Percentiles rank a stretch among this genome's conserved stretches.
phyloP scores from a whole-genome alignment of 2,888 invertebrate species.

The Xestoiulus laeticollis region DNA sequence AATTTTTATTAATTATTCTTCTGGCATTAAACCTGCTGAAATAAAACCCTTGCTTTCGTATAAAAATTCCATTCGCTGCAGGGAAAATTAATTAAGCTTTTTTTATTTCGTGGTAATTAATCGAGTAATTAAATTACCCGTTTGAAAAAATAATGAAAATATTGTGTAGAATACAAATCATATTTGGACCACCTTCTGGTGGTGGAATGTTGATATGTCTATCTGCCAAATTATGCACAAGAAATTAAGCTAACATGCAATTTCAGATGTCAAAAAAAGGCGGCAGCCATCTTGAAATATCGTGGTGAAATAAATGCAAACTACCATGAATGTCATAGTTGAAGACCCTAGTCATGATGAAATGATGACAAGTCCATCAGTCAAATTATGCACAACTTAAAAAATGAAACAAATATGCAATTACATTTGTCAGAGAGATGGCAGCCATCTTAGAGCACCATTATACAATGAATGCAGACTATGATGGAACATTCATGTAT shows the following conservation, averaged over 20 bases:
- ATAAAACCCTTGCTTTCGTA: background rate
- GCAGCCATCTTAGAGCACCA: too few species aligned
- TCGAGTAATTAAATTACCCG: background rate
- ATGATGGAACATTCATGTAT: too few species aligned
- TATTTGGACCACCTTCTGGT: background rate
- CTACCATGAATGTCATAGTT: too few species aligned
- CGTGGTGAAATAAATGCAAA: too few species aligned
- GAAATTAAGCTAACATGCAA: background rate
- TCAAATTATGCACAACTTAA: too few species aligned
- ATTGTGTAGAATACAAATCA: background rate
- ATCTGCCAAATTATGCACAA: background rate
- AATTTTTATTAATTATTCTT: background rate
- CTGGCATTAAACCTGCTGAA: background rate
- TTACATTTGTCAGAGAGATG: too few species aligned
- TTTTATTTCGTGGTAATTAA: background rate
- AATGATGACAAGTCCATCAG: too few species aligned
- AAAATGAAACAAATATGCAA: too few species aligned
- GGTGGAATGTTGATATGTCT: background rate
- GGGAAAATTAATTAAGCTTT: background rate
- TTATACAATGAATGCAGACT: too few species aligned
- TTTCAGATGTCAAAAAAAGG: background rate
- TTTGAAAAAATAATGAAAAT: background rate
- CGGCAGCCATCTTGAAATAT: too few species aligned
- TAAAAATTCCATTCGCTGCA: background rate
- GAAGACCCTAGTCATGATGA: too few species aligned